Conservation (phyloP, 2,888 invertebrate species). For the Eupithecia subumbrata region DNA sequence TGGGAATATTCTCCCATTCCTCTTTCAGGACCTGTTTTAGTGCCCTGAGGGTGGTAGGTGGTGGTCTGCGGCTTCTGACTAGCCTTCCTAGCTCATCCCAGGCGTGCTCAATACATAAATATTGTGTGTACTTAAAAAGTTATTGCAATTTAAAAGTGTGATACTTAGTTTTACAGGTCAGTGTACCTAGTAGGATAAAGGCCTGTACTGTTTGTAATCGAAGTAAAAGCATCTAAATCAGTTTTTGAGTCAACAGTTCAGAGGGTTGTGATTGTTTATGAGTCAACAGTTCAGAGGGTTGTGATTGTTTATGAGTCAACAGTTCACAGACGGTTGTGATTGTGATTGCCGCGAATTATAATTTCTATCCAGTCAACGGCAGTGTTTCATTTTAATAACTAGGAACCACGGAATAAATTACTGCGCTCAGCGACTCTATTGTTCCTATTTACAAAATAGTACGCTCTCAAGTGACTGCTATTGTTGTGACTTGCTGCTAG, state of each 20-base stretch:
- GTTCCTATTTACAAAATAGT: slow-evolving; percentile 10
- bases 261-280: background rate
- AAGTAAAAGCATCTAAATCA: background rate
- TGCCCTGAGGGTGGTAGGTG: too few relatives aligned
- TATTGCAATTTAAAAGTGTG: too few relatives aligned
- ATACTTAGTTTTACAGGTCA: too few relatives aligned
- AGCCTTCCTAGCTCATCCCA: too few relatives aligned
- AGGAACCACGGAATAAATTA: background rate
- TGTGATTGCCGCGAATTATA: background rate
- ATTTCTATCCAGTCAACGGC: background rate
- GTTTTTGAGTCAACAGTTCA: background rate
- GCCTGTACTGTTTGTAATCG: background rate
- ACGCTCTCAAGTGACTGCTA: slow-evolving; percentile 4
- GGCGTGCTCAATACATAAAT: too few relatives aligned
- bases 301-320: too few relatives aligned
- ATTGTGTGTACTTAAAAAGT: too few relatives aligned
- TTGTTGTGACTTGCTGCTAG: background rate
- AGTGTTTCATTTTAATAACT: slow-evolving; percentile 18
- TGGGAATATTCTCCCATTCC: too few relatives aligned
- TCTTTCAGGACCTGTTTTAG: too few relatives aligned
- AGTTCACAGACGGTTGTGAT: background rate
- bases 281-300: background rate
- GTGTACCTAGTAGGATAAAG: too few relatives aligned
- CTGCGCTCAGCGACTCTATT: slow-evolving; percentile 4
- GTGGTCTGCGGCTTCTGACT: too few relatives aligned